Conservation (phyloP, 2,888 invertebrate species). For the Zeuzera pyrina region DNA sequence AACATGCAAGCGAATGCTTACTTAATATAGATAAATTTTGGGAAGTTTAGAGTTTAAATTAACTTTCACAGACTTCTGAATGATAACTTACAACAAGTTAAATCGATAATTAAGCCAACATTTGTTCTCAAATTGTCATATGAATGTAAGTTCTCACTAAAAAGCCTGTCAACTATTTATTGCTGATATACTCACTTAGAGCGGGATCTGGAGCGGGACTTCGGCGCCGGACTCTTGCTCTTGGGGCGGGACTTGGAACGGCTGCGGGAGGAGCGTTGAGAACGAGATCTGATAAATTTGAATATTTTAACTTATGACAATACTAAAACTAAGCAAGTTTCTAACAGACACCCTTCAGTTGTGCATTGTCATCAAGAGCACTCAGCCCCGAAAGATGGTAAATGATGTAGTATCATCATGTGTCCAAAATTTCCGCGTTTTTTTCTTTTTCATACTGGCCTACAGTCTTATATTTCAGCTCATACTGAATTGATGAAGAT, state of each 20-base stretch:
- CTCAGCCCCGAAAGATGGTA: slow-evolving; percentile 76
- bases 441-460: too few relatives aligned
- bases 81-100: neutral
- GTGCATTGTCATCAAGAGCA: slow-evolving; percentile 66
- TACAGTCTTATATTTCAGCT: too few relatives aligned
- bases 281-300: slow-evolving; percentile 18
- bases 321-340: too few relatives aligned
- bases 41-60: too few relatives aligned
- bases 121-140: neutral
- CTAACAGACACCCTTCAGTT: too few relatives aligned
- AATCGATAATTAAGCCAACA: neutral
- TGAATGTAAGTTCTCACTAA: neutral
- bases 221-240: slow-evolving; percentile 83
- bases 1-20: slow-evolving; percentile 28
- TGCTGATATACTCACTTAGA: slow-evolving; percentile 76
- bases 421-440: too few relatives aligned
- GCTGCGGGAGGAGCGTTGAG: slow-evolving; percentile 57
- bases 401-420: slow-evolving; percentile 59
- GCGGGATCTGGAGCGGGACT: slow-evolving; percentile 83
- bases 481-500: too few relatives aligned
- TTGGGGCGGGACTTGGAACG: slow-evolving; percentile 77
- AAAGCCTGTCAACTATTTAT: neutral
- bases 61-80: neutral
- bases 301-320: too few relatives aligned
- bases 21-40: too few relatives aligned